Conservation (phyloP, 2,888 invertebrate genomes). For the Thecocarcelia acutangulata region DNA sequence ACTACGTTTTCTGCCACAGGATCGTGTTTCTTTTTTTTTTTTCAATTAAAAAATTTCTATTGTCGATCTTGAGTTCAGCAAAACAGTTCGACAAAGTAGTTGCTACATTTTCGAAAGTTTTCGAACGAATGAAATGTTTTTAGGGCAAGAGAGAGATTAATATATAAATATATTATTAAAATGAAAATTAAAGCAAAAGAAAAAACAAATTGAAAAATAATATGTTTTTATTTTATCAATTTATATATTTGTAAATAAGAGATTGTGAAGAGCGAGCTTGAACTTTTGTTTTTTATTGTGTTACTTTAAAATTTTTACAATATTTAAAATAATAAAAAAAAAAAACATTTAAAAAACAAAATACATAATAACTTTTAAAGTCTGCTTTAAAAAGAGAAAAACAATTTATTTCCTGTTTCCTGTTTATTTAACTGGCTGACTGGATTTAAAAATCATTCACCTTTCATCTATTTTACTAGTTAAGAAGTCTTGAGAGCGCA, state of each 20-base stretch:
- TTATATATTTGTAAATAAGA: neutral
- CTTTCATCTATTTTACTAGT: conserved; percentile 45
- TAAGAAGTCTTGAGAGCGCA: conserved; percentile 10
- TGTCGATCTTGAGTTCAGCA: conserved; percentile 69
- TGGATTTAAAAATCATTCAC: conserved; percentile 53
- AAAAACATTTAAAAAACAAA: neutral
- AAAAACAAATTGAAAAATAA: conserved; percentile 13
- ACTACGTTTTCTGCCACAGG: conserved; percentile 50
- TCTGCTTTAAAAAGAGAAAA: too few relatives aligned
- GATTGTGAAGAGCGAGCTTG: neutral
- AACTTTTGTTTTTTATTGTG: neutral
- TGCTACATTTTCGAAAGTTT: conserved; percentile 78
- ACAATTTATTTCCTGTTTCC: conserved; percentile 34
- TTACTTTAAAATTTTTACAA: neutral
- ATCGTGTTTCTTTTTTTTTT: conserved; percentile 39
- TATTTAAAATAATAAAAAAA: too few relatives aligned
- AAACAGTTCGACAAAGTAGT: conserved; percentile 70
- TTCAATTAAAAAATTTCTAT: conserved; percentile 6
- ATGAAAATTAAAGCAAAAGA: conserved; percentile 2
- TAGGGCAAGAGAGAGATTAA: conserved; percentile 44
- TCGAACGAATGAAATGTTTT: conserved; percentile 67
- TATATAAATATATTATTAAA: conserved; percentile 38
- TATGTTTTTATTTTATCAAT: conserved; percentile 11
- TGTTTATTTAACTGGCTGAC: conserved; percentile 11
- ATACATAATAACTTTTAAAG: neutral